These are phyloP conservation scores for Pangasius krempfi DNA, from an alignment of 2,797 vertebrate genomes.

Conservation along the genomic window DNA sequence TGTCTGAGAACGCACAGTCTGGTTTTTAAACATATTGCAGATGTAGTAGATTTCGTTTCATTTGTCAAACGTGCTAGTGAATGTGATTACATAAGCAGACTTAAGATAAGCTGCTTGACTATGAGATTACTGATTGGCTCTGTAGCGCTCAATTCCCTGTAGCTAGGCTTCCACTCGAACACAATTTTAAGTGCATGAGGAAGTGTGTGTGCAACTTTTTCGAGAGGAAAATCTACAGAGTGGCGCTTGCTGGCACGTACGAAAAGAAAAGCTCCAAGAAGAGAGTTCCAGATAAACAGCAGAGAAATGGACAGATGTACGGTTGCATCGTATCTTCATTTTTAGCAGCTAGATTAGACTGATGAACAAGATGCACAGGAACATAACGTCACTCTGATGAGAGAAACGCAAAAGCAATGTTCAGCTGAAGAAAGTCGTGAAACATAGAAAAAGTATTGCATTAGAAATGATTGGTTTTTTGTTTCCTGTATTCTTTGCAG, in stretches of 20 bases:
- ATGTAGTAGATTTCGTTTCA: neutral
- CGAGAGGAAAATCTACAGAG: neutral
- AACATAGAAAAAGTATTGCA: neutral
- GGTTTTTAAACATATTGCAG: neutral
- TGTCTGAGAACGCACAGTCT: slow-evolving; percentile 62
- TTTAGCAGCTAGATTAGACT: neutral
- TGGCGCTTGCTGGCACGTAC: neutral
- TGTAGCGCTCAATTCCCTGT: neutral
- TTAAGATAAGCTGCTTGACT: neutral
- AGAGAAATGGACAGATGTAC: neutral
- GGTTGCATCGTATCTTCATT: neutral
- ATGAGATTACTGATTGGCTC: neutral
- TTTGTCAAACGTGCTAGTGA: too few relatives aligned
- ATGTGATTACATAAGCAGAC: neutral
- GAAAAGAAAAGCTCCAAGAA: too few relatives aligned
- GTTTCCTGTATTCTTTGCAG: neutral
- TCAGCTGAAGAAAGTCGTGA: neutral
- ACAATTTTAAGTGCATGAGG: neutral
- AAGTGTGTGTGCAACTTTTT: neutral
- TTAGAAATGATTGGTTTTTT: neutral
- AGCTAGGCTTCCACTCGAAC: neutral
- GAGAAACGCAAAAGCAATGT: neutral
- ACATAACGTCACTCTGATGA: neutral
- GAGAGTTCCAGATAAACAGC: neutral
- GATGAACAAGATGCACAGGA: neutral